Evolutionary conservation across 2,888 invertebrate genomes (phyloP).

Genomic region (Eupsilia transversa): DNA sequence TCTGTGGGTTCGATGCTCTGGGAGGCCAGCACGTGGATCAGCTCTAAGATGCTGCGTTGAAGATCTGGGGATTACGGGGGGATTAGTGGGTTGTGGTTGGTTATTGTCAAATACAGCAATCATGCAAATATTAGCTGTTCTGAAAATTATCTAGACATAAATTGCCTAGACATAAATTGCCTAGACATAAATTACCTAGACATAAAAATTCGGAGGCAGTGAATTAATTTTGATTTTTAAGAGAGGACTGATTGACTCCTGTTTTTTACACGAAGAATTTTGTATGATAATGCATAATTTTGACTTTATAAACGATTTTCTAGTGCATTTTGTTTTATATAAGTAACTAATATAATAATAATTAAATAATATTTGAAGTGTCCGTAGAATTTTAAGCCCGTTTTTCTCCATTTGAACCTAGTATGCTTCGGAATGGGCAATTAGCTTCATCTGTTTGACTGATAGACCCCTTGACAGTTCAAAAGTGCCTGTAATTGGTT

Average conservation of each 20-base stretch:
- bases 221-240: background rate
- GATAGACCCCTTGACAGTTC: no score
- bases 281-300: background rate
- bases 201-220: background rate
- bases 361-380: no score
- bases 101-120: background rate
- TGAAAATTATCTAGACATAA: background rate
- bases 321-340: background rate
- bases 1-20: constrained; percentile 89
- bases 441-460: background rate
- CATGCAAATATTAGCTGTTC: background rate
- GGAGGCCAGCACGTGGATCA: constrained; percentile 90
- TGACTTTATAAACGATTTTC: background rate
- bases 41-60: constrained; percentile 92
- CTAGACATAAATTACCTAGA: background rate
- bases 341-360: no score
- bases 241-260: no score
- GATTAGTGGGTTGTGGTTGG: background rate
- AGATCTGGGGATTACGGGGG: constrained; percentile 85
- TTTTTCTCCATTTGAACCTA: background rate
- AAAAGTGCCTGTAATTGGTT: background rate
- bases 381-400: background rate
- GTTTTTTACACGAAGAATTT: background rate
- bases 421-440: no score
- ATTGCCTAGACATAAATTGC: no score